A percentile compares a stretch with the other conserved stretches of the same genome.
phyloP scores from a whole-genome alignment of 2,888 invertebrate genomes.

The Leistus spinibarbis region DNA sequence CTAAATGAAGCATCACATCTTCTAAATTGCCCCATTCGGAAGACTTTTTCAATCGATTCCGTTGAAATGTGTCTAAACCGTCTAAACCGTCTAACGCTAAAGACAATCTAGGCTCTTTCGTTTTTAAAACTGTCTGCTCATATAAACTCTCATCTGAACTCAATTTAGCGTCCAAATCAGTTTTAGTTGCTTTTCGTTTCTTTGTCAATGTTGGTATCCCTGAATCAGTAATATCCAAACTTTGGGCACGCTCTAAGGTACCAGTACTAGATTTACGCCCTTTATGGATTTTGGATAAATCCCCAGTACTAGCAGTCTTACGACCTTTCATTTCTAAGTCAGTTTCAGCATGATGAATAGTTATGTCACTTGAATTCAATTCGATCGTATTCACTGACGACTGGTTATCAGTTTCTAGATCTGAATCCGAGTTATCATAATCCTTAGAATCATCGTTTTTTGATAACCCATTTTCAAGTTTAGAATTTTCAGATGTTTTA shows the following conservation, averaged over 20 bases:
- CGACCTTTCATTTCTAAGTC: constrained; percentile 68
- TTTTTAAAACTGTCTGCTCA: constrained; percentile 58
- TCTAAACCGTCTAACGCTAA: constrained; percentile 71
- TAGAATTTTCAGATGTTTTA: constrained; percentile 56
- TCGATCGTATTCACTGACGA: constrained; percentile 69
- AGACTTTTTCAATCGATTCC: constrained; percentile 72
- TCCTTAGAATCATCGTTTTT: constrained; percentile 44
- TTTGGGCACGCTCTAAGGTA: constrained; percentile 78
- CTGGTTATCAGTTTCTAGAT: constrained; percentile 58
- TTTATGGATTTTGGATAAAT: constrained; percentile 72
- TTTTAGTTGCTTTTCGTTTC: constrained; percentile 70
- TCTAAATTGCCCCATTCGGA: constrained; percentile 79
- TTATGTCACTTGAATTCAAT: constrained; percentile 75
- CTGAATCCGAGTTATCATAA: constrained; percentile 59
- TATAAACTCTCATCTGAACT: constrained; percentile 54
- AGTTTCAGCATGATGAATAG: constrained; percentile 71
- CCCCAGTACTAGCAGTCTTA: constrained; percentile 80
- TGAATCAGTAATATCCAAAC: constrained; percentile 73
- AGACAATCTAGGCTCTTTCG: constrained; percentile 65
- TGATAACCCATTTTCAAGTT: constrained; percentile 30
- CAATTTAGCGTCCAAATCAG: constrained; percentile 52
- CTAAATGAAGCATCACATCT: constrained; percentile 71
- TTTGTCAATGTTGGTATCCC: constrained; percentile 56
- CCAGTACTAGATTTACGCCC: constrained; percentile 58
- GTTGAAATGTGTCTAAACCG: constrained; percentile 70